Evolutionary conservation across 2,888 invertebrate species (phyloP).

Genomic region (Drosophila anceps): DNA sequence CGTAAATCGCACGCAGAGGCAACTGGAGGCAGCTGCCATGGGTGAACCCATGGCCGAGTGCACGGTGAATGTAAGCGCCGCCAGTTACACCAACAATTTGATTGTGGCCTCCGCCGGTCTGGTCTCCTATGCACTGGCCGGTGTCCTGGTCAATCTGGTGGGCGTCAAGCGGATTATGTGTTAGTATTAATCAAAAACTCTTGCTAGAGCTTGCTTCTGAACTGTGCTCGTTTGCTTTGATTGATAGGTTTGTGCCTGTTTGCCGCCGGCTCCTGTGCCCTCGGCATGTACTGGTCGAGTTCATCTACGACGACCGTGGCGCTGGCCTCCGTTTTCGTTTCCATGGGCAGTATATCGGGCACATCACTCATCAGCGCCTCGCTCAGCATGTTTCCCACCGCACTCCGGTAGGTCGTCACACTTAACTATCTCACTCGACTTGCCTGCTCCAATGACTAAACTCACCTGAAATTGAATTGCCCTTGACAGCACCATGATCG

Average conservation of each 20-base stretch:
- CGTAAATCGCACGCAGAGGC: conserved; percentile 73
- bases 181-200: conserved; percentile 69
- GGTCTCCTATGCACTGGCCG: conserved; percentile 88
- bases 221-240: neutral
- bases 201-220: neutral
- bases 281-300: conserved; percentile 87
- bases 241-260: conserved; percentile 83
- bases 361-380: conserved; percentile 80
- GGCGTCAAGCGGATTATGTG: conserved; percentile 87
- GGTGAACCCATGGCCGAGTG: conserved; percentile 30
- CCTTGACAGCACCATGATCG: conserved; percentile 89
- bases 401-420: conserved; percentile 72
- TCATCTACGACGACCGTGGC: conserved; percentile 86
- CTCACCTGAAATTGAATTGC: neutral
- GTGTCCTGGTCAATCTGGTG: conserved; percentile 86
- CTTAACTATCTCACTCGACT: neutral
- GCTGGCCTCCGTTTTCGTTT: conserved; percentile 87
- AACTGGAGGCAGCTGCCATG: conserved; percentile 32
- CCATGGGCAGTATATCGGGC: conserved; percentile 75
- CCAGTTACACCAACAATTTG: conserved; percentile 89
- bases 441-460: neutral
- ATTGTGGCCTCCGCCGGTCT: conserved; percentile 88
- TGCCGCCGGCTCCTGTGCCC: conserved; percentile 86
- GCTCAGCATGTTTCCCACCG: conserved; percentile 82
- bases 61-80: conserved; percentile 85